Evolutionary conservation across 1,140 invertebrate species (phyloP), one percentile per base, ranked within the genome.

Genomic region (Orussus abietinus): DNA sequence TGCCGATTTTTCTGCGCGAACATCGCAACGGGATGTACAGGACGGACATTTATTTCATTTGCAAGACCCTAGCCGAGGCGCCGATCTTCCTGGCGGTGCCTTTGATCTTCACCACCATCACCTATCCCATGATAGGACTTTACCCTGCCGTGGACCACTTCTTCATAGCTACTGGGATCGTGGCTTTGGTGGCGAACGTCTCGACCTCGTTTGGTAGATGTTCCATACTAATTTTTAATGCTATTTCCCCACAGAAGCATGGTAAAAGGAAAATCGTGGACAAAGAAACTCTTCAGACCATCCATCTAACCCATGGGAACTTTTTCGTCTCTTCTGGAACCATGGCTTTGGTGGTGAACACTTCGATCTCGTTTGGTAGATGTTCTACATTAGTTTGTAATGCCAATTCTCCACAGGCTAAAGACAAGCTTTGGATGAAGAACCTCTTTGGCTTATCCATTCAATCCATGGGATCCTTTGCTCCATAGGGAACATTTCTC

Each of bases 21-120:
- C 86, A 96, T 61, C 81, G 83, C 37, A 92, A 89, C 55, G 91
- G 92, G 15, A 86, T 97, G 77, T 98, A 98, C 59, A 76, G 93
- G 26, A 87, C 88, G 0, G 92, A 95, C 53, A 82, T 93, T 0
- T 98, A 97, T 64, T 98, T 96, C 70, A 64, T 97, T 9, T 85
- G 87, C 38, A 98, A 96, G 74, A 92, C 87, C 1, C 55, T 96
- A 14, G 88, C 91, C 1, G 92, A 96, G 65, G 76, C 90, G 5
- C 88, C 88, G 0, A 78, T 92, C 20, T 90, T 88, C 52, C 75
- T 91, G 2, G 74, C 83, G 0, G 81, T 94, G 22, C 92, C 93
- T 0, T 50, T 92, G 6, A 68, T 95, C 1, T 96, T 96, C 71
- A 86, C 86, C 1, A 63, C 80, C 3, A 84, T 97, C 32, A 80